Evolutionary conservation across 2,113 vertebrate genomes (phyloP).

Genomic region (Pao palembangensis): DNA sequence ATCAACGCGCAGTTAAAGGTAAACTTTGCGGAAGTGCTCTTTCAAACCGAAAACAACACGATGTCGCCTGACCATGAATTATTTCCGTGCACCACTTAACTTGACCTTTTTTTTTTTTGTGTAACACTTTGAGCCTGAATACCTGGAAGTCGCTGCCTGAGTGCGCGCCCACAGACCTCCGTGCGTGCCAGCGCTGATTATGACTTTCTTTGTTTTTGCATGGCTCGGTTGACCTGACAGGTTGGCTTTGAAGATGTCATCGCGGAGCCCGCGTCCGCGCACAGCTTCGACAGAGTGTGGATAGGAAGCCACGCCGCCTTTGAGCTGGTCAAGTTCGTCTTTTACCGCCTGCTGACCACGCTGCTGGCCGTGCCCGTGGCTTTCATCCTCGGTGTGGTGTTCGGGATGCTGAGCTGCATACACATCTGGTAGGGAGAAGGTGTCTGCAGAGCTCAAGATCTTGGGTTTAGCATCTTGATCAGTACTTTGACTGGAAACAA

Average conservation of each 20-base stretch:
- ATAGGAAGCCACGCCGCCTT: slow-evolving; percentile 90
- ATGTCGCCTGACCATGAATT: background rate
- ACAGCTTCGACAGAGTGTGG: slow-evolving; percentile 92
- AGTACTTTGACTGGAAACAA: too few relatives aligned
- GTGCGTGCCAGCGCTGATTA: too few relatives aligned
- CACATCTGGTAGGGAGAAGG: slow-evolving; percentile 87
- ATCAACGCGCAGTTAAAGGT: slow-evolving; percentile 87
- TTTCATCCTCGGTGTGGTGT: slow-evolving; percentile 81
- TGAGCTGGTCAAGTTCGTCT: slow-evolving; percentile 83
- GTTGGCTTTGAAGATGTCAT: slow-evolving; percentile 90
- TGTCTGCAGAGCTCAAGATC: background rate
- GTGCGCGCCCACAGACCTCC: background rate
- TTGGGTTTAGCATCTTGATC: background rate
- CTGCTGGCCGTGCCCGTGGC: slow-evolving; percentile 88
- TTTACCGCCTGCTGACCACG: slow-evolving; percentile 86
- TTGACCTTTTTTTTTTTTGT: background rate
- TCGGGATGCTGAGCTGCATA: slow-evolving; percentile 86
- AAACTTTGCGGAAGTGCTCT: background rate
- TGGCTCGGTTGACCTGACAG: slow-evolving; percentile 60
- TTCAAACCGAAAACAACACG: slow-evolving; percentile 15
- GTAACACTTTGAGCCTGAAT: slow-evolving; percentile 6
- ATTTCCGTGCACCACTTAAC: background rate
- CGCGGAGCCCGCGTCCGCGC: slow-evolving; percentile 82
- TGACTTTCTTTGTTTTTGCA: background rate
- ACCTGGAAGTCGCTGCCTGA: slow-evolving; percentile 45